Percentiles rank a stretch among this genome's conserved stretches.
Conservation (phyloP, 92 coral and sea anemone species). For the Phenganax stokvisi region DNA sequence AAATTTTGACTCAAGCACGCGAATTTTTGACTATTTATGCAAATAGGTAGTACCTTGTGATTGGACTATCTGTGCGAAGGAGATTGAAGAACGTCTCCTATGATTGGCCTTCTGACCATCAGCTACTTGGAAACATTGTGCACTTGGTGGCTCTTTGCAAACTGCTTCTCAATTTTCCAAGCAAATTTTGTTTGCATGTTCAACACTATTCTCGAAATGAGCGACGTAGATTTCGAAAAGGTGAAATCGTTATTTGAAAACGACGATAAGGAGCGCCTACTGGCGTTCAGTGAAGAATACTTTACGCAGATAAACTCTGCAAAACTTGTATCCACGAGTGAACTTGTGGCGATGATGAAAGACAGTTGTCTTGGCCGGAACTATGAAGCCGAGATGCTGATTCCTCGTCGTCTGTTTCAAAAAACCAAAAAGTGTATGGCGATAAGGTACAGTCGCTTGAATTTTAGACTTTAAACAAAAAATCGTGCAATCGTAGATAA, state of each 20-base stretch:
- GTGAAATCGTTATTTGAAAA: background rate
- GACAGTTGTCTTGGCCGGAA: background rate
- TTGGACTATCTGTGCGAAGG: background rate
- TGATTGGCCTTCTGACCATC: conserved; percentile 33
- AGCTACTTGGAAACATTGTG: background rate
- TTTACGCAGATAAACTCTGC: background rate
- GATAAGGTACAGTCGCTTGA: background rate
- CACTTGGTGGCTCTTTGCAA: background rate
- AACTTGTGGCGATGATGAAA: background rate
- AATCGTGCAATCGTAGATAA: no score
- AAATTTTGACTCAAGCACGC: background rate
- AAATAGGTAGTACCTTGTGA: background rate
- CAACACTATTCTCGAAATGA: conserved; percentile 25
- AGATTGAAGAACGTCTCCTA: conserved; percentile 32
- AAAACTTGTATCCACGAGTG: background rate
- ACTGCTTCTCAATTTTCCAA: background rate
- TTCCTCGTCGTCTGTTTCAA: background rate
- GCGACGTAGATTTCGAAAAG: conserved; percentile 33
- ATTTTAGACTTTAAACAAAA: no score
- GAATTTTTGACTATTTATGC: background rate
- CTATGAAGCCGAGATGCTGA: background rate
- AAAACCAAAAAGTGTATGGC: background rate
- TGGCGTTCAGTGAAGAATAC: background rate
- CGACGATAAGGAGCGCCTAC: background rate
- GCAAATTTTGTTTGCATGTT: no score